Evolutionary conservation across 23 tunicate species (phyloP).

Genomic region (Diplosoma virens): DNA sequence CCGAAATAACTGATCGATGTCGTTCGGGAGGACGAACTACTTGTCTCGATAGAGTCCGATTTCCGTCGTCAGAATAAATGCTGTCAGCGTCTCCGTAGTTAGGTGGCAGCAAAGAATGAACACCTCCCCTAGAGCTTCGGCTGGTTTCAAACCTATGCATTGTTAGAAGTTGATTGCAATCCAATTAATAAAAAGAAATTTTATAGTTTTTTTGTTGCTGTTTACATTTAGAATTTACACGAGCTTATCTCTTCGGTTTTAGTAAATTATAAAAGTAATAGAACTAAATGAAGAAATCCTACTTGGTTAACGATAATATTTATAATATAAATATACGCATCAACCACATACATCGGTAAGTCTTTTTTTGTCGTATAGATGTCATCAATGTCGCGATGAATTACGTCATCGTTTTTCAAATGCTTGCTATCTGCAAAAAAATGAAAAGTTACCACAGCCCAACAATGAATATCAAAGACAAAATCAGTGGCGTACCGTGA

Average conservation of each 20-base stretch:
- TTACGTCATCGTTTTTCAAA: conserved; percentile 4
- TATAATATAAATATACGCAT: too few relatives aligned
- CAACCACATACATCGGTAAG: too few relatives aligned
- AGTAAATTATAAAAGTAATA: too few relatives aligned
- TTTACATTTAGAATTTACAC: too few relatives aligned
- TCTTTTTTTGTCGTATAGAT: conserved; percentile 48
- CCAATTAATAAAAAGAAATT: neutral
- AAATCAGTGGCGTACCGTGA: too few relatives aligned
- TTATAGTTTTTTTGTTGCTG: neutral
- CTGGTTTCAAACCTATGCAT: neutral
- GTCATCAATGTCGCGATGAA: conserved; percentile 62
- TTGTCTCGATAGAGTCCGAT: conserved; percentile 12
- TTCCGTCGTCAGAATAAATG: conserved; percentile 54
- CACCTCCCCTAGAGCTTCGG: neutral
- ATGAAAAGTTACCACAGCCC: neutral
- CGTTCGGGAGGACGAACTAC: conserved; percentile 52
- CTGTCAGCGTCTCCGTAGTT: conserved; percentile 52
- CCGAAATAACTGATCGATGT: neutral
- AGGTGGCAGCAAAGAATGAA: conserved; percentile 60
- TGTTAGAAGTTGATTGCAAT: neutral
- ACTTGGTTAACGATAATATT: too few relatives aligned
- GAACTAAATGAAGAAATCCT: too few relatives aligned
- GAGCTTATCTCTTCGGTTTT: too few relatives aligned
- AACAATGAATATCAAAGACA: too few relatives aligned
- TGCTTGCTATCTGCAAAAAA: neutral